Conservation (phyloP, 2,888 invertebrate genomes). For the Cerastis rubricosa region DNA sequence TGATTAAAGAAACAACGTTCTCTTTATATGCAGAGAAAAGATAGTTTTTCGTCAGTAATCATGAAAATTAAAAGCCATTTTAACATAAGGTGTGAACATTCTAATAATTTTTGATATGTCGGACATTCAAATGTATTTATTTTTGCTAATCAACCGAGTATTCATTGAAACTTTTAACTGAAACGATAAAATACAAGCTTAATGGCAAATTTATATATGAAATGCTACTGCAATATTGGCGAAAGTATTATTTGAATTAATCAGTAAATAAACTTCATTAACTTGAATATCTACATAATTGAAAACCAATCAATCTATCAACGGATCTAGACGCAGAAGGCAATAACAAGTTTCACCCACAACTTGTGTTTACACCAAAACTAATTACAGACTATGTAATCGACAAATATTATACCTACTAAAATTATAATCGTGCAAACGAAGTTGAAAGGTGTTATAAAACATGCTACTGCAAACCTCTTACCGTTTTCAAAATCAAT, state of each 20-base stretch:
- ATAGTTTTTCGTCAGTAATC: neutral
- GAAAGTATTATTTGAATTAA: constrained; percentile 41
- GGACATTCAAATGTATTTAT: neutral
- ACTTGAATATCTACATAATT: constrained; percentile 30
- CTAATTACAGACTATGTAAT: constrained; percentile 42
- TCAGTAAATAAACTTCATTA: constrained; percentile 20
- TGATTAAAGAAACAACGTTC: neutral
- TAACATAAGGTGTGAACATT: neutral
- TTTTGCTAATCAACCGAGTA: constrained; percentile 14
- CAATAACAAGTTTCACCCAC: constrained; percentile 43
- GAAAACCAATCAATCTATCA: constrained; percentile 49
- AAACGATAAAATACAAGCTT: constrained; percentile 16
- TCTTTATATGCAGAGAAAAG: neutral
- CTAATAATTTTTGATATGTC: neutral
- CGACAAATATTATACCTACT: constrained; percentile 17
- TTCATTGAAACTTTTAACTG: constrained; percentile 30
- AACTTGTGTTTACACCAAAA: constrained; percentile 32
- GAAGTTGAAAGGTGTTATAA: constrained; percentile 57
- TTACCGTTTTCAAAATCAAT: constrained; percentile 17
- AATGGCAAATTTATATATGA: constrained; percentile 11
- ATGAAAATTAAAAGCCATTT: neutral
- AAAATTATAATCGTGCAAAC: constrained; percentile 32
- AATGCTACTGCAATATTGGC: constrained; percentile 2
- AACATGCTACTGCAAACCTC: constrained; percentile 36
- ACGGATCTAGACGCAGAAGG: constrained; percentile 32